These are phyloP conservation scores for Chionomys nivalis DNA, from an alignment of 2,113 vertebrate species.

Conservation along the genomic window DNA sequence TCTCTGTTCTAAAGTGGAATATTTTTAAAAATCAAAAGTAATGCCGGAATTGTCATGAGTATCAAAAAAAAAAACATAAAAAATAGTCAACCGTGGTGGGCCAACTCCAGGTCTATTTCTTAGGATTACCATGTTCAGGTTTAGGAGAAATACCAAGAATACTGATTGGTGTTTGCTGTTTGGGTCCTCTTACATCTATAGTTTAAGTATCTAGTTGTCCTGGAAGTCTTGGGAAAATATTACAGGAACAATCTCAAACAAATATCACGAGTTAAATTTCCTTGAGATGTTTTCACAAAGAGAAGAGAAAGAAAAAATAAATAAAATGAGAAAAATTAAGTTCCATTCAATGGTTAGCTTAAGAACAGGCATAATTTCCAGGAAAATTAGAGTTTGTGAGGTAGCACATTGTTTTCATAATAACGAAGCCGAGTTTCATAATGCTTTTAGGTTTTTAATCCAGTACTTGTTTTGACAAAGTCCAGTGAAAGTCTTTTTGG, in stretches of 20 bases:
- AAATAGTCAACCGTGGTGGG: neutral
- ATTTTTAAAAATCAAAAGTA: slow-evolving; percentile 51
- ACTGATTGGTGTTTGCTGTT: neutral
- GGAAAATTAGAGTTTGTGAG: slow-evolving; percentile 53
- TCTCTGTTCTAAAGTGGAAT: neutral
- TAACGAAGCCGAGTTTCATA: slow-evolving; percentile 41
- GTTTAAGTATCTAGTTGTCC: neutral
- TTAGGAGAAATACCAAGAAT: neutral
- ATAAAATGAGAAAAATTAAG: slow-evolving; percentile 4
- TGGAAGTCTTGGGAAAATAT: slow-evolving; percentile 37
- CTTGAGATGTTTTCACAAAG: neutral
- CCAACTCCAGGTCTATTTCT: neutral
- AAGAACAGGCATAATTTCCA: slow-evolving; percentile 49
- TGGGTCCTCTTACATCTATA: neutral
- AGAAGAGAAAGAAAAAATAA: neutral
- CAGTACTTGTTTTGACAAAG: slow-evolving; percentile 72
- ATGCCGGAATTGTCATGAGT: neutral
- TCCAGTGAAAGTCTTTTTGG: slow-evolving; percentile 73
- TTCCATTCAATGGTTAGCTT: neutral
- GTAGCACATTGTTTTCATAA: slow-evolving; percentile 47
- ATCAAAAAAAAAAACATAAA: neutral
- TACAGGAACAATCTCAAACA: neutral
- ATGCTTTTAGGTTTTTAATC: slow-evolving; percentile 79
- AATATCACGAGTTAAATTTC: neutral
- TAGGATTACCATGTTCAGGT: neutral